Evolutionary conservation across 2,113 vertebrate genomes (phyloP).

Genomic region (Cyprinodon tularosa): DNA sequence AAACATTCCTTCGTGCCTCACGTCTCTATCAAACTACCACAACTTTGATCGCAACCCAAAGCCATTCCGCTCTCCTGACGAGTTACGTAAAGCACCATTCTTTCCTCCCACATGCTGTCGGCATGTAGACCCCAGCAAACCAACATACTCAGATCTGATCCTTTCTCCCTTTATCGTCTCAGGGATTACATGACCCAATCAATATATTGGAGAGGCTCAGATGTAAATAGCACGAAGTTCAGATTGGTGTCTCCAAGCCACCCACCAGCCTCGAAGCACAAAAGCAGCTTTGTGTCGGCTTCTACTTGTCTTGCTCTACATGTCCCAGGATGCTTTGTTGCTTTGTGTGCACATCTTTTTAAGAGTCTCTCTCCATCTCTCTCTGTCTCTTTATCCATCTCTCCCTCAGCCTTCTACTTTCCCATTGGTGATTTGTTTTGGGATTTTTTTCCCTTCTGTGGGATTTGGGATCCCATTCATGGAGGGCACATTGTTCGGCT

Average conservation of each 20-base stretch:
- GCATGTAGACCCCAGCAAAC: slow-evolving; percentile 47
- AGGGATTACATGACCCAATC: slow-evolving; percentile 68
- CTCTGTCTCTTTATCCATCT: slow-evolving; percentile 61
- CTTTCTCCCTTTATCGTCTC: slow-evolving; percentile 45
- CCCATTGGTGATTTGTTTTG: slow-evolving; percentile 73
- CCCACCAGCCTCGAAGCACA: slow-evolving; percentile 72
- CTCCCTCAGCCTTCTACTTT: slow-evolving; percentile 56
- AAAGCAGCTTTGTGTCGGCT: slow-evolving; percentile 72
- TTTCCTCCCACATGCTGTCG: slow-evolving; percentile 56
- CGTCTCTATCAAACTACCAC: slow-evolving; percentile 27
- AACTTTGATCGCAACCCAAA: slow-evolving; percentile 48
- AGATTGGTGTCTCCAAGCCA: slow-evolving; percentile 65
- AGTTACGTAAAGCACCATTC: slow-evolving; percentile 45
- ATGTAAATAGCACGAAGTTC: slow-evolving; percentile 55
- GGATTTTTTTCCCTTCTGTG: slow-evolving; percentile 63
- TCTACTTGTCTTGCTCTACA: slow-evolving; percentile 77
- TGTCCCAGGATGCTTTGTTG: slow-evolving; percentile 76
- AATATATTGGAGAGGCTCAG: slow-evolving; percentile 66
- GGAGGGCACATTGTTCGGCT: slow-evolving; percentile 66
- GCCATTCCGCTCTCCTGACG: slow-evolving; percentile 10
- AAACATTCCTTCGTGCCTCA: slow-evolving; percentile 37
- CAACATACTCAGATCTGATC: slow-evolving; percentile 38
- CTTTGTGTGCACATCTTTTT: slow-evolving; percentile 74
- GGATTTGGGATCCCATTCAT: slow-evolving; percentile 78
- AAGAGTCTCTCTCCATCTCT: slow-evolving; percentile 59